Evolutionary conservation across 2,797 vertebrate genomes (phyloP).

Genomic region (Eulemur albifrons): DNA sequence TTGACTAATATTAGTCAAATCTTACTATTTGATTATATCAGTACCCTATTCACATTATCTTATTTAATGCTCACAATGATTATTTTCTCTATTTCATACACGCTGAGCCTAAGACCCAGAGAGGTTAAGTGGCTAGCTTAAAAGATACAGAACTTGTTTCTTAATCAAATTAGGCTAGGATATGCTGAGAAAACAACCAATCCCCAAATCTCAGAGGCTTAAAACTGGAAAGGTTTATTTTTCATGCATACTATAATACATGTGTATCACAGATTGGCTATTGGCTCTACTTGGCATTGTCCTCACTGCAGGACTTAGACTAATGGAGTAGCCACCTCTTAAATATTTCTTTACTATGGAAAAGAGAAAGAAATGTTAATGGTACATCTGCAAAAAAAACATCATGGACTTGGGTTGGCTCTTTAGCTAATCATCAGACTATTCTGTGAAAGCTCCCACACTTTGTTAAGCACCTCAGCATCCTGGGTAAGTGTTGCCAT

Average conservation of each 20-base stretch:
- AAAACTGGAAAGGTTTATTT: not conserved
- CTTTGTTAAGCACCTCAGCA: not conserved
- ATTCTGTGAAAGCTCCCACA: not conserved
- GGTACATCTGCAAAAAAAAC: not conserved
- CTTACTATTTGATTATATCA: not conserved
- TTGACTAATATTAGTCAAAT: not conserved
- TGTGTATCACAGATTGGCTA: not conserved
- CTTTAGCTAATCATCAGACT: not conserved
- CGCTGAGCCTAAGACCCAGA: not conserved
- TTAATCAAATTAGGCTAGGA: not conserved
- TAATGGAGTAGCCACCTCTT: not conserved
- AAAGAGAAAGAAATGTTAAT: constrained; percentile 26
- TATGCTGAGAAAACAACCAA: not conserved
- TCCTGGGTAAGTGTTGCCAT: not conserved
- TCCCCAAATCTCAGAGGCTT: not conserved
- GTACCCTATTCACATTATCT: not conserved
- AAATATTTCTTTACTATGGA: not conserved
- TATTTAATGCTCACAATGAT: not conserved
- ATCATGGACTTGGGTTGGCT: not conserved
- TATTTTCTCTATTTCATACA: not conserved
- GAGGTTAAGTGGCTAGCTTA: not conserved
- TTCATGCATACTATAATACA: not conserved
- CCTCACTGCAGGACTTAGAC: not conserved
- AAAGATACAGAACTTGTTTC: not conserved
- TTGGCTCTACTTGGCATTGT: not conserved